Conservation (phyloP, 2,888 invertebrate species). For the Syritta pipiens region DNA sequence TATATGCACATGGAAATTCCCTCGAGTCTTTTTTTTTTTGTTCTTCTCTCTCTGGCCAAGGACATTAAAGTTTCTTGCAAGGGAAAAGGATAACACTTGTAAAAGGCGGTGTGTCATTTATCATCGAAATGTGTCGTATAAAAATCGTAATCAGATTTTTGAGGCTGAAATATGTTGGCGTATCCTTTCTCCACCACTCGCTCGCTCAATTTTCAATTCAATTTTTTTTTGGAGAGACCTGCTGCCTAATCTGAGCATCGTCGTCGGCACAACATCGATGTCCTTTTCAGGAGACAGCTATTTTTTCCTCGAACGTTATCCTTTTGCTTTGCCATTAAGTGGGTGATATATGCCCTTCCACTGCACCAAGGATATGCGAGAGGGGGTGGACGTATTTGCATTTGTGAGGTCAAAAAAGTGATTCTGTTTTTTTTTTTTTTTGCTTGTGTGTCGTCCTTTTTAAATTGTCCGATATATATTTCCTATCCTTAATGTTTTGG, state of each 20-base stretch:
- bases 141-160: slow-evolving; percentile 80
- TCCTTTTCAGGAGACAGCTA: slow-evolving; percentile 26
- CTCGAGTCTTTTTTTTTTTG: not conserved
- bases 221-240: slow-evolving; percentile 11
- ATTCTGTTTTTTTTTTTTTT: slow-evolving; percentile 18
- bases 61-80: slow-evolving; percentile 32
- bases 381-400: slow-evolving; percentile 53
- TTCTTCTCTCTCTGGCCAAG: slow-evolving; percentile 14
- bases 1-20: slow-evolving; percentile 26
- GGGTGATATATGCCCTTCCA: slow-evolving; percentile 62
- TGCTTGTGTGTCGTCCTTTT: slow-evolving; percentile 43
- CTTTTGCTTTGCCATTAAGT: slow-evolving; percentile 66
- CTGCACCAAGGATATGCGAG: slow-evolving; percentile 40
- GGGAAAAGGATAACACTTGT: slow-evolving; percentile 52
- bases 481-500: slow-evolving; percentile 56
- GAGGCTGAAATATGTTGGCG: slow-evolving; percentile 74
- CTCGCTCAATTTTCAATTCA: slow-evolving; percentile 2
- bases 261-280: slow-evolving; percentile 56
- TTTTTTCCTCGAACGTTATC: slow-evolving; percentile 47
- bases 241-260: slow-evolving; percentile 42
- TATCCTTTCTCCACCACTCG: slow-evolving; percentile 34
- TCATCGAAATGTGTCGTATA: slow-evolving; percentile 79
- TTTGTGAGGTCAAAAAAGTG: slow-evolving; percentile 60
- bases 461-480: slow-evolving; percentile 60
- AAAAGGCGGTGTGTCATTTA: slow-evolving; percentile 66